phyloP scores from a whole-genome alignment of 2,888 invertebrate genomes.

The Pyrgus malvae region DNA sequence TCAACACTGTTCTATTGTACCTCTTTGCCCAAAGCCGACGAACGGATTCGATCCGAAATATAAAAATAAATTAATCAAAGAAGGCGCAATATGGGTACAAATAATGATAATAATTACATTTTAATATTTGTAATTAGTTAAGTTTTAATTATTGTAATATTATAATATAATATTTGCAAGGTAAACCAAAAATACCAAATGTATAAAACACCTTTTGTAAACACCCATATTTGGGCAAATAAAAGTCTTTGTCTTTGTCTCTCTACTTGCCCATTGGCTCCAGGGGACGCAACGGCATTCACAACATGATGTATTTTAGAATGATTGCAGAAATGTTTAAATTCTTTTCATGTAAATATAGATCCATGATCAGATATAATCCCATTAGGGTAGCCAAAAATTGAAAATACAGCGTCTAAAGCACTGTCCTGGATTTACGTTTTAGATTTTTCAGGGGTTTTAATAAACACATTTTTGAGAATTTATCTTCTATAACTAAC shows the following conservation, averaged over 20 bases:
- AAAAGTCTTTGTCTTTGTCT: too few species aligned
- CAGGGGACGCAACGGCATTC: neutral
- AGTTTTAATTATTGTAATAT: too few species aligned
- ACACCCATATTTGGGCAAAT: too few species aligned
- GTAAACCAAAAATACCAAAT: too few species aligned
- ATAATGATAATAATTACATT: too few species aligned
- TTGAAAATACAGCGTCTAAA: neutral
- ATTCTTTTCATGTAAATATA: neutral
- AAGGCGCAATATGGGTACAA: too few species aligned
- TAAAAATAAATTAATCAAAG: too few species aligned
- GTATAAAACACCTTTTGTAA: too few species aligned
- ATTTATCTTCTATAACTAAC: neutral
- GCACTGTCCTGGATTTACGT: neutral
- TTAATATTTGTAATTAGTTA: too few species aligned
- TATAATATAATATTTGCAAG: too few species aligned
- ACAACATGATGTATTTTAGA: neutral
- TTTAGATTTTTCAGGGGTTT: neutral
- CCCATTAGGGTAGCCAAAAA: neutral
- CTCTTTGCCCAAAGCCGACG: too few species aligned
- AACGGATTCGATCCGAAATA: too few species aligned
- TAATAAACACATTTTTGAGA: neutral
- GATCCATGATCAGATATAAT: slow-evolving; percentile 1
- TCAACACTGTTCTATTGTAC: neutral
- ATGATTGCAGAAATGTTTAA: neutral
- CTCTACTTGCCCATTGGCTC: neutral